Percentiles rank a stretch among this genome's conserved stretches.
These are phyloP conservation scores for Odontamblyopus lacepedii DNA, from an alignment of 2,797 vertebrate species.

Conservation along the genomic window DNA sequence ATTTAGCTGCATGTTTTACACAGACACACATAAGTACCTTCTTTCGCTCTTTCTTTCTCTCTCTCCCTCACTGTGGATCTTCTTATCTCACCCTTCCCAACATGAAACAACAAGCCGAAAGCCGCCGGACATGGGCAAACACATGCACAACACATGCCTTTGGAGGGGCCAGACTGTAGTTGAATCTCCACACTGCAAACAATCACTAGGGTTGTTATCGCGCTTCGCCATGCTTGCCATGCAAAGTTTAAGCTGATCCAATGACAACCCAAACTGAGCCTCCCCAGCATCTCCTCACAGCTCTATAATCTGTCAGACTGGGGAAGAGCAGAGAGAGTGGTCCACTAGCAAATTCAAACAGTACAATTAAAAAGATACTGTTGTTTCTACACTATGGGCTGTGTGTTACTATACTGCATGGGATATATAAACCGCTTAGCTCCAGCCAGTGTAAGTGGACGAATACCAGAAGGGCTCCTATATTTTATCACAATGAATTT, in stretches of 20 bases:
- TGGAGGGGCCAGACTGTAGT: slow-evolving; percentile 47
- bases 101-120: slow-evolving; percentile 54
- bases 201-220: slow-evolving; percentile 77
- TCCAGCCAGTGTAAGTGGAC: slow-evolving; percentile 73
- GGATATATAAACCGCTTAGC: slow-evolving; percentile 83
- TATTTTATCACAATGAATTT: slow-evolving; percentile 72
- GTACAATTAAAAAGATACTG: slow-evolving; percentile 82
- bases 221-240: slow-evolving; percentile 74
- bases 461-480: slow-evolving; percentile 59
- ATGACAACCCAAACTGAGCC: slow-evolving; percentile 77
- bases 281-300: slow-evolving; percentile 71
- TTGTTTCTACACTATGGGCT: slow-evolving; percentile 83
- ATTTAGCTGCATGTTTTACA: slow-evolving; percentile 12
- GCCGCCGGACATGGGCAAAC: slow-evolving; percentile 46
- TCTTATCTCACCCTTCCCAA: slow-evolving; percentile 55
- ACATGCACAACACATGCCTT: slow-evolving; percentile 41
- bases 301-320: slow-evolving; percentile 77
- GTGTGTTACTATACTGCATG: slow-evolving; percentile 81
- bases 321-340: slow-evolving; percentile 63
- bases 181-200: slow-evolving; percentile 72
- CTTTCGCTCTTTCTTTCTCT: slow-evolving; percentile 17
- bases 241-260: slow-evolving; percentile 86
- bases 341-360: slow-evolving; percentile 76
- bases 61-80: slow-evolving; percentile 41
- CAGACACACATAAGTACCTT: slow-evolving; percentile 26